Conservation (phyloP, 1,140 invertebrate species). For the Zaprionus tsacasi region DNA sequence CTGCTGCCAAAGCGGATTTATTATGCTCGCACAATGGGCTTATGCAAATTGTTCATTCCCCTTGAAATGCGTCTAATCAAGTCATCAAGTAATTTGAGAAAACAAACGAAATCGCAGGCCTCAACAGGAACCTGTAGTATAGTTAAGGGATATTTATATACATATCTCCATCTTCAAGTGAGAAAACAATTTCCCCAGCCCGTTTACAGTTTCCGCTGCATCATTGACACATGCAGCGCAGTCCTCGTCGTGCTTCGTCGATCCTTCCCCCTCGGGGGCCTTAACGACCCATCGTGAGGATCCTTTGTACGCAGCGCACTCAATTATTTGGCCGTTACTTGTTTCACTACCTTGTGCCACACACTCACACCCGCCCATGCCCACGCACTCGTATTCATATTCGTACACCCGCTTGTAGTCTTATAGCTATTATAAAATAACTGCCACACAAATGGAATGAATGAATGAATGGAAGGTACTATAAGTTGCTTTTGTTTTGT, state of each 20-base stretch:
- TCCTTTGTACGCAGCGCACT: constrained; percentile 68
- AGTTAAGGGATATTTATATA: neutral
- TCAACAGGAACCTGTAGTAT: neutral
- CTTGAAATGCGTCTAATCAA: neutral
- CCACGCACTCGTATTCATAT: constrained; percentile 32
- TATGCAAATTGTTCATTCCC: neutral
- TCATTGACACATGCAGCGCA: constrained; percentile 67
- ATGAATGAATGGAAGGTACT: constrained; percentile 6
- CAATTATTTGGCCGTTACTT: constrained; percentile 77
- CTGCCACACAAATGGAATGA: constrained; percentile 31
- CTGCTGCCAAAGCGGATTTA: constrained; percentile 39
- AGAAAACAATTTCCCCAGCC: neutral
- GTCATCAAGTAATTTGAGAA: neutral
- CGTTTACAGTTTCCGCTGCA: constrained; percentile 2
- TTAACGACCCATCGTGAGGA: constrained; percentile 37
- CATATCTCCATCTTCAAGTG: neutral
- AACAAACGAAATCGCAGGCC: neutral
- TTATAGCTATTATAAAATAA: constrained; percentile 47
- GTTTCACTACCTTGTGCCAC: constrained; percentile 48
- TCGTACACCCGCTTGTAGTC: constrained; percentile 10
- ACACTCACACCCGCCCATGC: neutral
- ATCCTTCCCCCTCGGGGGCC: constrained; percentile 24
- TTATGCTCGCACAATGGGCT: constrained; percentile 29
- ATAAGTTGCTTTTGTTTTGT: constrained; percentile 41
- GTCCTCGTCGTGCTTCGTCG: constrained; percentile 27